Base-by-base conservation (phyloP, 2,113 vertebrate species). In the Hypocryptadius cinnamomeus region DNA sequence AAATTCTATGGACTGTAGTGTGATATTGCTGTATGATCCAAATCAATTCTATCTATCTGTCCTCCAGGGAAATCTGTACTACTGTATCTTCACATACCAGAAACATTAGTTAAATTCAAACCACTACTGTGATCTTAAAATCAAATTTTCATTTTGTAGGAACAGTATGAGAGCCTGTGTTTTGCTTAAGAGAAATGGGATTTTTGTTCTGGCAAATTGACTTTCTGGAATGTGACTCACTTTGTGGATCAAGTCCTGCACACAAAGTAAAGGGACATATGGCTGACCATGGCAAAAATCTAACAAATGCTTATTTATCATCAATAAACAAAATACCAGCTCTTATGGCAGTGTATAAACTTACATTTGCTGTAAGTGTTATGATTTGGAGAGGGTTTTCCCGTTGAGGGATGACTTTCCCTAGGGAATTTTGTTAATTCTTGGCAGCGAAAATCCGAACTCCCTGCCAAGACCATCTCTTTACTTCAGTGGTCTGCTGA, bases 201-300 rank as follows among this genome's bases (percentile, higher is more conserved):
- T 83, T 77, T 85, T 70, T 91, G 30, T 87, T 77, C 68, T 77
- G 60, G 68, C 79, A 91, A 65, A 78, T 53, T 65, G 44, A 44
- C 56, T 66, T 85, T 35, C 54, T 82, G 74, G 87, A 51, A 25
- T 27, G 19, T 70, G 66, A 64, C 42, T 59, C 18, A 2, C 35
- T 35, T 33, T 72, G 35, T 60, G 22, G 66, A 82, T 69, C 17
- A 40, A 42, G 53, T 87, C 69, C 28, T 83, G 42, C 48, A 24
- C 37, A 10, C n/a, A 10, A 44, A 91, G 28, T 79, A 44, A 12
- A 57, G 77, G 60, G 30, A n/a, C 0, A 0, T 35, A 13, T 23
- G 19, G 23, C 50, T 87, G 54, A 63, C 63, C 30, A 9, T 70
- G 54, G 54, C 59, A 72, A 40, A 81, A 76, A 31, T 79, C 53